Evolutionary conservation across 2,888 invertebrate genomes (phyloP).

Genomic region (Idaea aversata): DNA sequence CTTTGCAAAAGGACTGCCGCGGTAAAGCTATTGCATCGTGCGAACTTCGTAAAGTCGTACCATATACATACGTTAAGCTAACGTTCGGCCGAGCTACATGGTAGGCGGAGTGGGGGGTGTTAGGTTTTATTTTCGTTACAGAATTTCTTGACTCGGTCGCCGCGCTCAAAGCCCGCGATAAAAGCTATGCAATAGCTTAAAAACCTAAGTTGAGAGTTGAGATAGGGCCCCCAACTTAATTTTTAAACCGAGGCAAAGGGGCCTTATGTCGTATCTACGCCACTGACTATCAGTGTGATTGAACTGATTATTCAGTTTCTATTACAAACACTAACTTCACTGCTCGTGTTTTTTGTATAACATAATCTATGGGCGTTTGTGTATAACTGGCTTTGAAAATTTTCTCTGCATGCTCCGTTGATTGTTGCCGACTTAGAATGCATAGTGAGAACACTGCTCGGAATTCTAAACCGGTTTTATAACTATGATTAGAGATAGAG

Average conservation of each 20-base stretch:
- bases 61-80: no score
- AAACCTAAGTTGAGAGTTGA: no score
- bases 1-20: no score
- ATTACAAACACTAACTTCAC: not conserved
- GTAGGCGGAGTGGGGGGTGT: no score
- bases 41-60: no score
- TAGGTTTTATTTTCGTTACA: no score
- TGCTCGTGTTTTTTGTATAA: not conserved
- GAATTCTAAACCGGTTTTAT: conserved; percentile 9
- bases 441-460: conserved; percentile 5
- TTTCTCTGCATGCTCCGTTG: conserved; percentile 14
- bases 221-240: not conserved
- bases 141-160: no score
- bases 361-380: not conserved
- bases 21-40: no score
- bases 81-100: no score
- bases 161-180: no score
- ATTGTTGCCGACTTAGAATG: conserved; percentile 13
- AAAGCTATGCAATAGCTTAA: no score
- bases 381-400: conserved; percentile 11
- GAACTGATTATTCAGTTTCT: conserved; percentile 1
- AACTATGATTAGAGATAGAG: not conserved
- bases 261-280: not conserved
- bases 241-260: not conserved
- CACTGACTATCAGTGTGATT: not conserved